Conservation (phyloP, 2,113 vertebrate genomes). For the Emydocephalus ijimae region DNA sequence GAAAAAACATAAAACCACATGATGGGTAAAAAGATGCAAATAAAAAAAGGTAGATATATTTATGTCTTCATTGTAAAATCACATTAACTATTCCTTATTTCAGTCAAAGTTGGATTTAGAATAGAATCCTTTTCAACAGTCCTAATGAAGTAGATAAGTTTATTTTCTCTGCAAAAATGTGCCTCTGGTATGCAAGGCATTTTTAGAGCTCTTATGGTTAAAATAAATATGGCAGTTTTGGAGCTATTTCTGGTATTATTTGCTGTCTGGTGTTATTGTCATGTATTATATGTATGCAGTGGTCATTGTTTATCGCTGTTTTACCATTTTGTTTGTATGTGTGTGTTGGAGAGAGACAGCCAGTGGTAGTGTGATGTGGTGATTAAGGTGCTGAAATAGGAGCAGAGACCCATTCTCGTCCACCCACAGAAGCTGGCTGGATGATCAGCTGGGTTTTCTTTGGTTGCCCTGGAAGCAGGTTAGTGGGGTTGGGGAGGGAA, state of each 20-base stretch:
- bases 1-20: background rate
- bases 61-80: background rate
- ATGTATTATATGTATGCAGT: background rate
- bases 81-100: background rate
- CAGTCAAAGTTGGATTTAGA: background rate
- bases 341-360: background rate
- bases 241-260: background rate
- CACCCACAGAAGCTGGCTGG: background rate
- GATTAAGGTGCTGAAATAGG: background rate
- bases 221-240: background rate
- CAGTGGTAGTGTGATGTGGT: background rate
- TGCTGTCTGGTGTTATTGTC: background rate
- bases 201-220: background rate
- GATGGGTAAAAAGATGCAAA: background rate
- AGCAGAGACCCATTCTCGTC: background rate
- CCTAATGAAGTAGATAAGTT: background rate
- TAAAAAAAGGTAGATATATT: background rate
- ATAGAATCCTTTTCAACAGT: background rate
- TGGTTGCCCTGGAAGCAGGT: too few species aligned
- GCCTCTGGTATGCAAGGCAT: background rate
- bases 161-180: background rate
- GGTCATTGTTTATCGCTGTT: background rate
- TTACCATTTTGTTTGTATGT: background rate
- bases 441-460: background rate
- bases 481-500: too few species aligned